These are phyloP conservation scores for Philotrypesis tridentata DNA, from an alignment of 1,140 invertebrate genomes.

Conservation along the genomic window DNA sequence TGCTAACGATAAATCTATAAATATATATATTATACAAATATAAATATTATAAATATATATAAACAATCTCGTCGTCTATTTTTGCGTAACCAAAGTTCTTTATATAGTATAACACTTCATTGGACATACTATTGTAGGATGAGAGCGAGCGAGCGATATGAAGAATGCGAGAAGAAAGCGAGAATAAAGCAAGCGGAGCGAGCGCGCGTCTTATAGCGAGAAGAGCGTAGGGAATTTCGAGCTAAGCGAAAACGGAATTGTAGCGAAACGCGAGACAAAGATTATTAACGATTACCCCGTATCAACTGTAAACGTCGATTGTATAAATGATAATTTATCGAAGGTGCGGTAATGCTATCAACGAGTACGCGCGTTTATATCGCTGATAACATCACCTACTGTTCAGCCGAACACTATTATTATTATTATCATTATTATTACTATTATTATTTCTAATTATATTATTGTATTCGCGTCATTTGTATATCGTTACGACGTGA, in stretches of 20 bases:
- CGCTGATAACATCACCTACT: conserved; percentile 37
- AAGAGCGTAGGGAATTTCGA: not conserved
- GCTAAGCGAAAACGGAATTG: not conserved
- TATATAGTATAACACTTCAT: conserved; percentile 48
- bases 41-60: conserved; percentile 56
- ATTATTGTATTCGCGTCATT: conserved; percentile 33
- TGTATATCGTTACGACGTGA: conserved; percentile 8
- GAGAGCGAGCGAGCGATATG: not conserved
- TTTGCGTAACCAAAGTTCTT: conserved; percentile 72
- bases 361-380: conserved; percentile 20
- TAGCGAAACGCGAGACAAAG: conserved; percentile 41
- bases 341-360: conserved; percentile 48
- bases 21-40: conserved; percentile 48
- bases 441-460: conserved; percentile 41
- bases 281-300: conserved; percentile 49
- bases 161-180: not conserved
- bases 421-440: conserved; percentile 40
- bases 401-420: conserved; percentile 18
- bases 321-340: conserved; percentile 65
- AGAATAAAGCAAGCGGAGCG: not conserved
- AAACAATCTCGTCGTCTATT: conserved; percentile 65
- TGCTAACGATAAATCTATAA: conserved; percentile 52
- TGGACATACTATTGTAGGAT: conserved; percentile 40
- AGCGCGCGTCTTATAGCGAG: not conserved
- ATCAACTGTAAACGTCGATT: conserved; percentile 55